Evolutionary conservation across 2,888 invertebrate species (phyloP).

Genomic region (Agrochola lota): DNA sequence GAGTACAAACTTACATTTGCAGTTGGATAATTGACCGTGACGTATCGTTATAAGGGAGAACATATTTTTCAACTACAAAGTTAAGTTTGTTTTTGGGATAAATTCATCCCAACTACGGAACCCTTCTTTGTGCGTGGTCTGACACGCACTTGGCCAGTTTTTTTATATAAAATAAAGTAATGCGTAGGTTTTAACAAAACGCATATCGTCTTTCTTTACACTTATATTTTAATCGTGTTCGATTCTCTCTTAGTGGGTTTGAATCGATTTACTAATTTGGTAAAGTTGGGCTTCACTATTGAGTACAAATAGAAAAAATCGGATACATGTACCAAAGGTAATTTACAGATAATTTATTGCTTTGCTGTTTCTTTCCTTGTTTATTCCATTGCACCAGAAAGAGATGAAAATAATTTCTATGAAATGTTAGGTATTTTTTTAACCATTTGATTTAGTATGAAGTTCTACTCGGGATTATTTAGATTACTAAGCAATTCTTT

Average conservation of each 20-base stretch:
- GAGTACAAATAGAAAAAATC: slow-evolving; percentile 55
- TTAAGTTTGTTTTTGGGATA: too few species aligned
- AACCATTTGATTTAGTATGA: neutral
- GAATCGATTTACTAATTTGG: slow-evolving; percentile 24
- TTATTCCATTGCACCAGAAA: slow-evolving; percentile 25
- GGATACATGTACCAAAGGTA: slow-evolving; percentile 62
- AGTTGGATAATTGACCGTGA: too few species aligned
- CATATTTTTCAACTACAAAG: too few species aligned
- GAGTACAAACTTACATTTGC: too few species aligned
- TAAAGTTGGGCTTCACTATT: slow-evolving; percentile 48
- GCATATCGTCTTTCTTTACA: neutral
- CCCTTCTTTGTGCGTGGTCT: too few species aligned
- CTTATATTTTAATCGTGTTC: neutral
- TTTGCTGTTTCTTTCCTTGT: slow-evolving; percentile 53
- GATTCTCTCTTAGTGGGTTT: neutral
- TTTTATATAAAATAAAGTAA: neutral
- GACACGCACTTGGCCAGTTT: too few species aligned
- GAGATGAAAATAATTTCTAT: slow-evolving; percentile 29
- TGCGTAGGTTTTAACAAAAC: too few species aligned
- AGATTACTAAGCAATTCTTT: slow-evolving; percentile 6
- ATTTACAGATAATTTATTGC: slow-evolving; percentile 66
- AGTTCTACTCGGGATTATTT: neutral
- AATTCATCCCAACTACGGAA: too few species aligned
- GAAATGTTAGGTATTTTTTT: slow-evolving; percentile 8
- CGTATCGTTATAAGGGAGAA: too few species aligned